phyloP scores from a whole-genome alignment of 2,797 vertebrate species.

The Esox lucius region DNA sequence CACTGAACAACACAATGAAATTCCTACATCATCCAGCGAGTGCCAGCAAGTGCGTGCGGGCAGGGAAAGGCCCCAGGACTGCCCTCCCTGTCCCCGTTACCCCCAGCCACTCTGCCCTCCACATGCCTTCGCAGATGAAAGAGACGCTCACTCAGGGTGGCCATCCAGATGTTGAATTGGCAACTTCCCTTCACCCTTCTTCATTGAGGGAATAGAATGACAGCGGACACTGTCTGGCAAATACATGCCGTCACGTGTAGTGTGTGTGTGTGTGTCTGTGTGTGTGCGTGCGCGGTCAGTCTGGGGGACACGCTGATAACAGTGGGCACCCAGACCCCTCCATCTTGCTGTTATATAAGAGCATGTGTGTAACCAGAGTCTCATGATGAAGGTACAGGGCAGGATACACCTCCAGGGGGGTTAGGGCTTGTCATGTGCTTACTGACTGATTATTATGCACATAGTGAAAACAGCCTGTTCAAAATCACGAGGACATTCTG shows the following conservation, averaged over 20 bases:
- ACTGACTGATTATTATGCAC: not conserved
- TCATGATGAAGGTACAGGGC: constrained; percentile 1
- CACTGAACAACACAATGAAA: not conserved
- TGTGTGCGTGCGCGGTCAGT: not conserved
- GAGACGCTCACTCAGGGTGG: not conserved
- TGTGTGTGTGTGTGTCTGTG: constrained; percentile 13
- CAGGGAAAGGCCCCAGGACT: not conserved
- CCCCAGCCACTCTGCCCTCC: not conserved
- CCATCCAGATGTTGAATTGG: constrained; percentile 14
- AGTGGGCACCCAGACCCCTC: constrained; percentile 1
- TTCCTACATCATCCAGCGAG: not conserved
- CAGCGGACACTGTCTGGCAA: not conserved
- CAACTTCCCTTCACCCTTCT: not conserved
- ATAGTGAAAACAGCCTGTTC: not conserved
- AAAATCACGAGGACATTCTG: not conserved
- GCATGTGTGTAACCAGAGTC: not conserved
- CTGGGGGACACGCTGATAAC: constrained; percentile 5
- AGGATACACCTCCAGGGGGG: constrained; percentile 8
- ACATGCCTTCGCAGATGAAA: not conserved
- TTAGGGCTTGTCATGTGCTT: constrained; percentile 5
- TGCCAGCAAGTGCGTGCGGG: not conserved
- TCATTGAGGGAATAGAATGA: constrained; percentile 7
- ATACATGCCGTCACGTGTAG: not conserved
- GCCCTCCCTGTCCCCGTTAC: not conserved
- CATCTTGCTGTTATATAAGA: constrained; percentile 9